Evolutionary conservation across 1,140 invertebrate genomes (phyloP).

Genomic region (Hylaeus volcanicus): DNA sequence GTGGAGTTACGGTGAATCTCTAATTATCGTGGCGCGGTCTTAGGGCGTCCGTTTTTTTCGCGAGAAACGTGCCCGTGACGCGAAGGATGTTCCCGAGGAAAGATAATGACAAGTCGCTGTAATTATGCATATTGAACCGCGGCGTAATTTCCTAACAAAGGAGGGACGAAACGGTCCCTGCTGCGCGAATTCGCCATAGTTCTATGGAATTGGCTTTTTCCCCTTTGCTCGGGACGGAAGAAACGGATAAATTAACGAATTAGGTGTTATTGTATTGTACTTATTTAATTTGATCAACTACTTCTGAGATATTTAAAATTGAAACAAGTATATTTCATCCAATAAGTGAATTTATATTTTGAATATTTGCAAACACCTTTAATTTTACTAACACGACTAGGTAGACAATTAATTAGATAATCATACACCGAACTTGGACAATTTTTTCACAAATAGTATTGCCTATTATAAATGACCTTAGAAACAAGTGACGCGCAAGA

Average conservation of each 20-base stretch:
- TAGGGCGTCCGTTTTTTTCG: conserved; percentile 25
- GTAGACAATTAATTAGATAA: too few relatives aligned
- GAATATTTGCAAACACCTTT: too few relatives aligned
- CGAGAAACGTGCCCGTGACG: conserved; percentile 17
- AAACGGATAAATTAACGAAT: background rate
- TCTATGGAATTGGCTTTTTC: background rate
- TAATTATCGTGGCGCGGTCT: conserved; percentile 68
- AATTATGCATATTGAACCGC: conserved; percentile 57
- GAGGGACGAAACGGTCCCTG: background rate
- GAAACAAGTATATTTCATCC: too few relatives aligned
- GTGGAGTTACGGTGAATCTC: conserved; percentile 71
- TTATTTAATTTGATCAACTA: too few relatives aligned
- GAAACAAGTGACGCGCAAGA: too few relatives aligned
- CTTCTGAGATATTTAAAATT: too few relatives aligned
- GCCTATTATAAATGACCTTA: too few relatives aligned
- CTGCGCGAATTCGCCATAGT: background rate
- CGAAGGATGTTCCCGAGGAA: conserved; percentile 41
- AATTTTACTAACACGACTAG: too few relatives aligned
- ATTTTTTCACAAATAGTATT: too few relatives aligned
- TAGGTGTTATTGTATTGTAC: too few relatives aligned
- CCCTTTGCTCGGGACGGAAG: background rate
- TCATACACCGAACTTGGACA: too few relatives aligned
- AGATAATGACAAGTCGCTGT: conserved; percentile 57
- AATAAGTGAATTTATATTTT: too few relatives aligned
- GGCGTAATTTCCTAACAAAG: conserved; percentile 32